These are phyloP conservation scores for Pseudopodoces humilis DNA, from an alignment of 2,113 vertebrate genomes.

Conservation along the genomic window DNA sequence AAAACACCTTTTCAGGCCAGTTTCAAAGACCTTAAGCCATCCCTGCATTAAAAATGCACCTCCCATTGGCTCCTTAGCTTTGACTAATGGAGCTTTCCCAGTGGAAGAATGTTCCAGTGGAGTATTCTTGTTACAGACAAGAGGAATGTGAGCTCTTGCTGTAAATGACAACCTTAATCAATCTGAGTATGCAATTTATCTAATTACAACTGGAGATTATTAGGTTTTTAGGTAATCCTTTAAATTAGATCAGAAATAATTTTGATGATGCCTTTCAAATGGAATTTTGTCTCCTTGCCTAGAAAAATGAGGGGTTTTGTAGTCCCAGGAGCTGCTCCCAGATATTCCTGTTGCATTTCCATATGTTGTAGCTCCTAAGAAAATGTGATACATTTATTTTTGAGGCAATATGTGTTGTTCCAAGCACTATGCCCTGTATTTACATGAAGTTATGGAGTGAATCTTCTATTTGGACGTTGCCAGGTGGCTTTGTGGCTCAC, in stretches of 20 bases:
- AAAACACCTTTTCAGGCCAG: background rate
- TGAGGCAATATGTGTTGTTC: background rate
- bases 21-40: background rate
- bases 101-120: background rate
- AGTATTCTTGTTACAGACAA: background rate
- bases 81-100: background rate
- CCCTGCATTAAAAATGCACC: background rate
- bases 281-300: background rate
- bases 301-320: background rate
- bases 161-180: conserved; percentile 32
- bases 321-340: background rate
- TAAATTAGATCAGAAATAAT: conserved; percentile 32
- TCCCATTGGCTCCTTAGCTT: background rate
- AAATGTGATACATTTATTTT: background rate
- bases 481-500: background rate
- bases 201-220: conserved; percentile 21
- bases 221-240: conserved; percentile 41
- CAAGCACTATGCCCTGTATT: background rate
- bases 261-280: background rate
- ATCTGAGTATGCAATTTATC: conserved; percentile 20
- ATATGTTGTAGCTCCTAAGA: background rate
- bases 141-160: background rate
- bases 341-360: background rate
- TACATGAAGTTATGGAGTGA: background rate
- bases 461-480: rapidly evolving